Evolutionary conservation across 2,888 invertebrate genomes (phyloP).

Genomic region (Patella pellucida): DNA sequence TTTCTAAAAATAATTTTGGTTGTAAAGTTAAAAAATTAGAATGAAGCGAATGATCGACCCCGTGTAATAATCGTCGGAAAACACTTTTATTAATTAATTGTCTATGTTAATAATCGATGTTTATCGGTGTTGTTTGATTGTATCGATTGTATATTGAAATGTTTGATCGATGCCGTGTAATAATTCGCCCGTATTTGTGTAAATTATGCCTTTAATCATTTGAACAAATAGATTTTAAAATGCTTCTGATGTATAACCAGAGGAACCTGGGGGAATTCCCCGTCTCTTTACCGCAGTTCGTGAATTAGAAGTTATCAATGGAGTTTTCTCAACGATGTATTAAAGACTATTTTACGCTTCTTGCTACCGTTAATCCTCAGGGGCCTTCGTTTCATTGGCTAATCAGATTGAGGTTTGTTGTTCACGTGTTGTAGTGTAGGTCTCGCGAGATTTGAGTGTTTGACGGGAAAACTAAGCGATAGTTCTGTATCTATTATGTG

Average conservation of each 20-base stretch:
- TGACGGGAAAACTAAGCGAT: slow-evolving; percentile 6
- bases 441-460: slow-evolving; percentile 10
- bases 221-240: neutral
- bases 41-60: no score
- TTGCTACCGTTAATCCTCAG: neutral
- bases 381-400: slow-evolving; percentile 9
- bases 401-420: slow-evolving; percentile 6
- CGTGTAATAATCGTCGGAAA: no score
- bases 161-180: no score
- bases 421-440: slow-evolving; percentile 5
- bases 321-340: slow-evolving; percentile 4
- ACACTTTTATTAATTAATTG: no score
- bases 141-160: no score
- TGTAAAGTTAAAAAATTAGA: no score
- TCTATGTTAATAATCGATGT: no score
- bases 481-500: slow-evolving; percentile 6
- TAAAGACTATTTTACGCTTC: slow-evolving; percentile 8
- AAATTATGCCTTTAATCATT: no score
- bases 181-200: no score
- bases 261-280: slow-evolving; percentile 1
- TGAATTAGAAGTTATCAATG: slow-evolving; percentile 9
- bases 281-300: slow-evolving; percentile 3
- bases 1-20: no score
- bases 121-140: no score
- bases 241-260: slow-evolving; percentile 4